Evolutionary conservation across 2,113 vertebrate species (phyloP), one percentile per base, ranked within the genome.

Genomic region (Lasiurus cinereus): DNA sequence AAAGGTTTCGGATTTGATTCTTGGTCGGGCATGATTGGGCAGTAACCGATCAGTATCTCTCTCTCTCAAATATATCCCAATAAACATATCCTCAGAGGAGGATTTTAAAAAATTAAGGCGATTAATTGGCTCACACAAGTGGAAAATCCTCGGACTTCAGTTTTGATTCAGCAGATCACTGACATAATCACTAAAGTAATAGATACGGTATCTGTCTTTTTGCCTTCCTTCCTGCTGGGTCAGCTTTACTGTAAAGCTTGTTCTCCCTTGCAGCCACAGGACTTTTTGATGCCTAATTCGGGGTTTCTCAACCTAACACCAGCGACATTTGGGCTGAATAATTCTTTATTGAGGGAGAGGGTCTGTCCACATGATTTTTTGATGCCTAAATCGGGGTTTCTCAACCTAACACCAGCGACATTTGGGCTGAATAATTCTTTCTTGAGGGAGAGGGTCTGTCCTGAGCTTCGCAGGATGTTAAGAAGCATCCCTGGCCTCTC

Each of bases 211-310:
- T 87, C 62, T 46, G 3, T 33, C 16, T 69, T 92, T 80, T 83
- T 10, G 66, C 13, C 15, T n/a, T n/a, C 5, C 22, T 92, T 95
- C 46, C 22, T 64, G 2, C 43, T 79, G 1, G 10, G 50, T 93
- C 21, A 84, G 39, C 24, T 93, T 93, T 86, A 92, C 64, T 70
- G 8, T 69, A 70, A 88, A 82, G 16, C 50, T 83, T 94, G 48
- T 66, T 74, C 27, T 91, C 15, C 31, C 5, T 77, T 66, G 22
- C 29, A 91, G 29, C 27, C 16, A 12, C 13, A 15, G 73, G 64
- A 69, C 36, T 73, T 83, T 80, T 88, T 56, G 74, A 56, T 67
- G 12, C 12, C 56, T 29, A 54, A 54, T 83, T 77, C 62, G 82
- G 59, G 1, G 21, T 69, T 56, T 72, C 64, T 85, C 13, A 22